A percentile compares a stretch with the other conserved stretches of the same genome.
phyloP scores from a whole-genome alignment of 1,140 invertebrate species.

The Cyclargus thomasi region DNA sequence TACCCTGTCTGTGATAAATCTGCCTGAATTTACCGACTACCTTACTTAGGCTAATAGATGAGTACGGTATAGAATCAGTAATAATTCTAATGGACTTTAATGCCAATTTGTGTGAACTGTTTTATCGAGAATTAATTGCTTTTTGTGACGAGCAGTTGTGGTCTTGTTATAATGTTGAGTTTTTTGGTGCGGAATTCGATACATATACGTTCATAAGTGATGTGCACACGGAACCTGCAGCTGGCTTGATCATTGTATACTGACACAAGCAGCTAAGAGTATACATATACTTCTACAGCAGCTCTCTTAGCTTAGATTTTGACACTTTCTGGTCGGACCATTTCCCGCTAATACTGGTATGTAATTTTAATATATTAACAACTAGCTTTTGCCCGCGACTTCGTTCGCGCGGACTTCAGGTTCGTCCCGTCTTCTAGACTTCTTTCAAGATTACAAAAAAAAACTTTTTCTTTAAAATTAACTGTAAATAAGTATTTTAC shows the following conservation, averaged over 20 bases:
- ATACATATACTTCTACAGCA: too few relatives aligned
- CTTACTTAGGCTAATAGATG: conserved; percentile 29
- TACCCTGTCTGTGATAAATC: conserved; percentile 19
- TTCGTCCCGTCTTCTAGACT: too few relatives aligned
- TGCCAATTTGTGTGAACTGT: conserved; percentile 15
- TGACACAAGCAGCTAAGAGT: conserved; percentile 17
- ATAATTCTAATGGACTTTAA: conserved; percentile 25
- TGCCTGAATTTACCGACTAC: conserved; percentile 27
- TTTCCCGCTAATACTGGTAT: too few relatives aligned
- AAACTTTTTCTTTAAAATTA: too few relatives aligned
- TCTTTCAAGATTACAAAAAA: too few relatives aligned
- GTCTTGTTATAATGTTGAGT: conserved; percentile 18
- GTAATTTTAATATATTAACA: too few relatives aligned
- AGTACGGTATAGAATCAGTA: conserved; percentile 20
- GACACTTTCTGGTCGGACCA: too few relatives aligned
- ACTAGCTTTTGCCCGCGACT: too few relatives aligned
- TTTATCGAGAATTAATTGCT: conserved; percentile 13
- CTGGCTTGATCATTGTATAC: conserved; percentile 22
- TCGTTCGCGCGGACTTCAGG: too few relatives aligned
- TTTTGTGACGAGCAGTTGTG: conserved; percentile 21
- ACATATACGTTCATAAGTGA: conserved; percentile 21
- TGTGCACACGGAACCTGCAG: conserved; percentile 13
- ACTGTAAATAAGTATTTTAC: too few relatives aligned
- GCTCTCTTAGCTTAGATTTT: too few relatives aligned
- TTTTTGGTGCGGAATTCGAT: conserved; percentile 3